Percentiles rank a stretch among this genome's conserved stretches.
These are phyloP conservation scores for Ochotona princeps DNA, from an alignment of 2,113 vertebrate genomes.

Conservation along the genomic window DNA sequence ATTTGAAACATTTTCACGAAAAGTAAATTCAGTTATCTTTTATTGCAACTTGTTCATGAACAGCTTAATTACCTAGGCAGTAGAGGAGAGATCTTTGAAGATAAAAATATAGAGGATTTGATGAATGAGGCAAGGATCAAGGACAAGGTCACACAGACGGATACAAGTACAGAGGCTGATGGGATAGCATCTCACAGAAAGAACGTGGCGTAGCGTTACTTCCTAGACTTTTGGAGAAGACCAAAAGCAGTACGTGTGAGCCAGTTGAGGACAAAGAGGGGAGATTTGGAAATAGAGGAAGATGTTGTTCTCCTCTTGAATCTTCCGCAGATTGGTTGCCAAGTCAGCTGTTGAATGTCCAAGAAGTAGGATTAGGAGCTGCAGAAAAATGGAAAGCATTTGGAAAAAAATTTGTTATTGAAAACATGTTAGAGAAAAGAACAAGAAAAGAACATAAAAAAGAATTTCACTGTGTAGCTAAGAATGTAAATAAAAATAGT, in stretches of 20 bases:
- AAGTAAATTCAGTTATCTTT: background rate
- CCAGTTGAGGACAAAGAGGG: background rate
- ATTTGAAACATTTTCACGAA: background rate
- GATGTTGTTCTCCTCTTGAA: background rate
- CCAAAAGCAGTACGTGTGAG: background rate
- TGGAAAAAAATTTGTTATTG: background rate
- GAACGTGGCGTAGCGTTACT: no score
- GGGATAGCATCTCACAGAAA: background rate
- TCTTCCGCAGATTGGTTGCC: background rate
- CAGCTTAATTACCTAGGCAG: background rate
- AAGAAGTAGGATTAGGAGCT: background rate
- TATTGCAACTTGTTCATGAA: background rate
- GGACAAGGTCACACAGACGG: background rate
- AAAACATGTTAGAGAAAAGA: background rate
- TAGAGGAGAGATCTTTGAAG: slow-evolving; percentile 1
- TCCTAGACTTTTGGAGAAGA: no score
- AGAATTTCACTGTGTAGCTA: background rate
- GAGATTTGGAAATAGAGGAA: background rate
- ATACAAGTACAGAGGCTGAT: no score
- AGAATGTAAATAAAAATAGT: background rate
- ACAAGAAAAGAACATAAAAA: background rate
- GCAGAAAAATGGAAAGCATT: background rate
- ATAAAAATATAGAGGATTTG: background rate
- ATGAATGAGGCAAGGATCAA: background rate
- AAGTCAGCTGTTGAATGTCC: background rate